These are phyloP conservation scores for Yponomeuta sedellus DNA, from an alignment of 2,888 invertebrate species.

Conservation along the genomic window DNA sequence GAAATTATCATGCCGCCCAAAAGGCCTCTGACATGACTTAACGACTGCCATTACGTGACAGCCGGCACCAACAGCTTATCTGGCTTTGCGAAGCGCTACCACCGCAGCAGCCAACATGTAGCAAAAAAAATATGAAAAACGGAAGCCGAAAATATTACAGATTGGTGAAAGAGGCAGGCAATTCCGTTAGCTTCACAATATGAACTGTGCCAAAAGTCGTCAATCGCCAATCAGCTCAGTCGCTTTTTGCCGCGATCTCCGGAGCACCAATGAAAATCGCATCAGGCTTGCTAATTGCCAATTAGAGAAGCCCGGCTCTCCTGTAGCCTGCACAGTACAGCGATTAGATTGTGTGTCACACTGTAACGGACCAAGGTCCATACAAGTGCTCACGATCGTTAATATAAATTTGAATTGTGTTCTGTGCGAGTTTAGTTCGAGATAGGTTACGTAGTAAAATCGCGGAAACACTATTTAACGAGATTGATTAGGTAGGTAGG, in stretches of 20 bases:
- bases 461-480: no score
- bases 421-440: no score
- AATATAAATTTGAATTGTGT: no score
- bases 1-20: no score
- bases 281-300: constrained; percentile 9
- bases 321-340: neutral
- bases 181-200: neutral
- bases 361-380: no score
- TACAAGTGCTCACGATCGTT: no score
- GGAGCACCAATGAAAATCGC: constrained; percentile 1
- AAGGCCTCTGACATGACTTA: no score
- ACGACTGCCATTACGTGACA: no score
- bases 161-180: neutral
- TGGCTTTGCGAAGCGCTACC: no score
- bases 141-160: neutral
- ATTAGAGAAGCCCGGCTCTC: neutral
- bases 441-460: no score
- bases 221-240: neutral
- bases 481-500: no score
- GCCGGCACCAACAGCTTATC: no score
- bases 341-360: neutral
- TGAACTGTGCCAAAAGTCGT: neutral
- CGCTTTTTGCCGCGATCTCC: constrained; percentile 2
- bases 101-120: neutral
- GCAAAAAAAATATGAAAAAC: neutral